Base-by-base conservation (phyloP, 2,113 vertebrate genomes). In the Varanus salvator region DNA sequence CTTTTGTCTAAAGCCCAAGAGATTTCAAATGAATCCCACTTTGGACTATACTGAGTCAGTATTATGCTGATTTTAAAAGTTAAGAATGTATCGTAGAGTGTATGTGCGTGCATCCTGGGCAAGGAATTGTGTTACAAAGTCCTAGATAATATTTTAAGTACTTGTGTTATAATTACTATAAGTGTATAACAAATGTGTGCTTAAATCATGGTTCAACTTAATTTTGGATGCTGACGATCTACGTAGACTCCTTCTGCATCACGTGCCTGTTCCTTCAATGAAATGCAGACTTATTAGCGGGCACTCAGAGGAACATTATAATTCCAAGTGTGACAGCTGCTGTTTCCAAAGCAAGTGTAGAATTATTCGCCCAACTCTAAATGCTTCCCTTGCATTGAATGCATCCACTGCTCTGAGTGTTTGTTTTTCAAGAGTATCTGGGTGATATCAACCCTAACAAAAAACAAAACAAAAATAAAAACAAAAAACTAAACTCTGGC, bases 201-300 rank as follows among this genome's bases (percentile, higher is more conserved):
- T 72, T 48, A 92, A 93, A 91, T 93, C 89, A 93, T 91, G 44
- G 8, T 17, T 92, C 3, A 69, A 85, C 89, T 81, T 71, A 69
- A 93, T 76, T 89, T 48, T 57, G 34, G 88, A 86, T 83, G 34
- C 50, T 93, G 84, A 38, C 83, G 50, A 91, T 91, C 87, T 89
- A 9, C 66, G 29, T 38, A 50, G 76, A n/a, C 87, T 86, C 87
- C 69, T 92, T 80, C 12, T 34, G 76, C 86, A 90, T 89, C 48
- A 78, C 86, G n/a, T 1, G 23, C 23, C 31, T 17, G 21, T 52
- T 93, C 94, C 50, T 88, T 91, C 50, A 74, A 77, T 6, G 4
- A 93, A 78, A 29, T 91, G 14, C 21, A 34, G 91, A 29, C 68
- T 94, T 88, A 92, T 93, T 95, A 92, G 83, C 21, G 76, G 31